Conservation (phyloP, 2,888 invertebrate species). For the Deilephila porcellus region DNA sequence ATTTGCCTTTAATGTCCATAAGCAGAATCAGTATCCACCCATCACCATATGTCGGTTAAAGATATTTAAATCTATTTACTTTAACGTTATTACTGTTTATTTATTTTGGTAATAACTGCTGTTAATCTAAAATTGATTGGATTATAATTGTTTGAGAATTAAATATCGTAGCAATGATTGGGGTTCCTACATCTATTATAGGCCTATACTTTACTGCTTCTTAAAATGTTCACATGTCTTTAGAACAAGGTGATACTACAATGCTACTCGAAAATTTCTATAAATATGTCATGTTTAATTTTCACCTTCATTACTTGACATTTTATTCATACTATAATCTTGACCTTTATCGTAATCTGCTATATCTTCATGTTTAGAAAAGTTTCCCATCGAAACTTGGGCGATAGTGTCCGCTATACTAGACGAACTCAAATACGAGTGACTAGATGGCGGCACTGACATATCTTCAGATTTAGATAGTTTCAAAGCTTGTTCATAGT, state of each 20-base stretch:
- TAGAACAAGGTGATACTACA: neutral
- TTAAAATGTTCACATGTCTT: neutral
- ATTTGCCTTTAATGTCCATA: no score
- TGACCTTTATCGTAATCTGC: slow-evolving; percentile 74
- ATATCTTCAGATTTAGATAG: slow-evolving; percentile 85
- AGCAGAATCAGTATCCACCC: no score
- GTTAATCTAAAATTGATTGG: no score
- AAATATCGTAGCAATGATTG: no score
- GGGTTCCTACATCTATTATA: no score
- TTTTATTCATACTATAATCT: slow-evolving; percentile 69
- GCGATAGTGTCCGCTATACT: slow-evolving; percentile 76
- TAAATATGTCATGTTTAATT: slow-evolving; percentile 46
- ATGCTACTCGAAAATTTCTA: neutral
- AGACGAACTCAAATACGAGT: slow-evolving; percentile 70
- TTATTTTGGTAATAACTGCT: no score
- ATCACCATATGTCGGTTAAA: no score
- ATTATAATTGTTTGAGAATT: no score
- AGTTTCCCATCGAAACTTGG: slow-evolving; percentile 76
- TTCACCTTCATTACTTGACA: slow-evolving; percentile 59
- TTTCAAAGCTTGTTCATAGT: slow-evolving; percentile 84
- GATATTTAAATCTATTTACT: no score
- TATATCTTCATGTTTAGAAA: slow-evolving; percentile 72
- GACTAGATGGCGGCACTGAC: slow-evolving; percentile 78
- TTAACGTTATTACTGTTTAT: no score
- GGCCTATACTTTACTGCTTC: neutral